Base-by-base conservation (phyloP, 2,113 vertebrate species). In the Indicator indicator region DNA sequence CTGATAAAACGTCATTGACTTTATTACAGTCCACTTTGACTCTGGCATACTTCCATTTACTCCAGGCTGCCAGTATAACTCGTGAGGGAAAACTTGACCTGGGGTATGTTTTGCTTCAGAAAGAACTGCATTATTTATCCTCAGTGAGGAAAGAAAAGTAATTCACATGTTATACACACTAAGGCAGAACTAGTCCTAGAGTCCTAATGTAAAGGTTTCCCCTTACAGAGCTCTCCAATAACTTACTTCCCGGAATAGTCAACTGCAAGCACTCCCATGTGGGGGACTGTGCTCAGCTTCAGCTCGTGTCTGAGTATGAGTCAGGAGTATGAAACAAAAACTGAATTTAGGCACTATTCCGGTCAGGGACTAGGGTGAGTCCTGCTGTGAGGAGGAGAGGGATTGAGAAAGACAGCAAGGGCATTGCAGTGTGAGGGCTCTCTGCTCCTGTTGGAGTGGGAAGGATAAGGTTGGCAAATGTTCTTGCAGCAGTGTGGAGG, bases 61-160 rank as follows among this genome's bases (percentile, higher is more conserved):
- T 96, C 27, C 32, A 89, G 79, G 60, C 85, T 95, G 76, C 54
- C 79, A 81, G 85, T 65, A 44, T 71, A 91, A 88, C 69, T 75
- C 33, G 71, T 64, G 20, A 90, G 54, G 69, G 62, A 89, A 70
- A 86, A 54, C 48, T 60, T 88, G 78, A 94, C 54, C 76, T 58
- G 68, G 59, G 38, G 48, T 74, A 18, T 77, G 56, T 68, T 94
- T 88, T 90, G 17, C 65, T 83, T 88, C 72, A 81, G 62, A 77
- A 98, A 98, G 96, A 98, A 97, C 97, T 98, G 83, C 30, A n/a
- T 77, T 88, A 75, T 93, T 95, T 93, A 83, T 79, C 40, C 65
- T 81, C 33, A 26, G 42, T n/a, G 64, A 89, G 48, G 60, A 62
- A 90, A 80, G 44, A 32, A 11, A 40, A 79, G 74, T 56, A 70